These are phyloP conservation scores for Omphaloscelis lunosa DNA, from an alignment of 2,888 invertebrate genomes.

Conservation along the genomic window DNA sequence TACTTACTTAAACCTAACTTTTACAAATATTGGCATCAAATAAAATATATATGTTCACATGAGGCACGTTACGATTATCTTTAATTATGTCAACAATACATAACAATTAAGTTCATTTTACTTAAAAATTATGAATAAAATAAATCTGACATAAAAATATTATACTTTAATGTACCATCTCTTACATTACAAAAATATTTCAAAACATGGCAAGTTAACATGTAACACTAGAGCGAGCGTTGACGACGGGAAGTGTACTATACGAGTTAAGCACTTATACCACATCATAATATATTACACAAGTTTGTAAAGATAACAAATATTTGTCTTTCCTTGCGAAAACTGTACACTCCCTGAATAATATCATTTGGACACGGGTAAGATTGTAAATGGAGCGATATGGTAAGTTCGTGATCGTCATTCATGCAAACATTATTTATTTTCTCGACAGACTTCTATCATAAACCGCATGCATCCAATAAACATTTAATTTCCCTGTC, in stretches of 20 bases:
- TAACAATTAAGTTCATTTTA: slow-evolving; percentile 69
- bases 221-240: slow-evolving; percentile 56
- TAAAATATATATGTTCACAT: slow-evolving; percentile 75
- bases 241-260: slow-evolving; percentile 35
- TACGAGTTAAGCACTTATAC: slow-evolving; percentile 19
- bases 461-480: slow-evolving; percentile 6
- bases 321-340: slow-evolving; percentile 16
- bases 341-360: slow-evolving; percentile 34
- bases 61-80: slow-evolving; percentile 76
- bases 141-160: slow-evolving; percentile 73
- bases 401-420: slow-evolving; percentile 13
- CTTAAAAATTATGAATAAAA: slow-evolving; percentile 72
- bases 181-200: slow-evolving; percentile 72
- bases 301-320: slow-evolving; percentile 26
- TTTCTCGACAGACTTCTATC: background rate
- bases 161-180: slow-evolving; percentile 72
- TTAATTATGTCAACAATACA: slow-evolving; percentile 71
- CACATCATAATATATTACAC: slow-evolving; percentile 39
- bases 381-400: slow-evolving; percentile 38
- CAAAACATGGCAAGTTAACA: slow-evolving; percentile 76
- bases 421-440: slow-evolving; percentile 44
- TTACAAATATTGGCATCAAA: slow-evolving; percentile 79
- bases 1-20: slow-evolving; percentile 70
- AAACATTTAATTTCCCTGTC: background rate
- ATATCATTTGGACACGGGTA: slow-evolving; percentile 29